Evolutionary conservation across 2,797 vertebrate species (phyloP), one percentile per base, ranked within the genome.

Genomic region (Melanotaenia parkinsoni): DNA sequence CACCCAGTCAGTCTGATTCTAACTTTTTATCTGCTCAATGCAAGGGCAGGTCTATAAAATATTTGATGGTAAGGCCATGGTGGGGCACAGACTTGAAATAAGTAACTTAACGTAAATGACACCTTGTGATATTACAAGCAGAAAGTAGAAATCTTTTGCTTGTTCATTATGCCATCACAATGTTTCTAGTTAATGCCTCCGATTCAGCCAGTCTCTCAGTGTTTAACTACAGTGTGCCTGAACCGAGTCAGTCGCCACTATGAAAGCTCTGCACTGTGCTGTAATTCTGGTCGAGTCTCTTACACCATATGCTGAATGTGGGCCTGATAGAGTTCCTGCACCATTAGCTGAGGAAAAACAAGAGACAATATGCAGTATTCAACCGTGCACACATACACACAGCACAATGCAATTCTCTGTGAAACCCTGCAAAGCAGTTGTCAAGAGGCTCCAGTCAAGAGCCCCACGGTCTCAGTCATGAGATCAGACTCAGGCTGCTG

Each of bases 311-410:
- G 85, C 70, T 82, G 72, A 79, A 64, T 45, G 74, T 26, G 74
- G 61, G 70, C 58, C 75, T 76, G 80, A 89, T 62, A 72, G 72
- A 86, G 77, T 57, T 75, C 71, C 80, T 79, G 74, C 81, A 85
- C 85, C 72, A 82, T 81, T 63, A 72, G 67, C 76, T 38, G 67
- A 16, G 54, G 70, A 30, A 81, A 66, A 71, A 30, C 54, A 35
- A 78, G 71, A 24, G 57, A 94, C 91, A 95, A 94, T 91, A 58
- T 58, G 28, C 0, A 3, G 62, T 76, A 89, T 94, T 95, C 89
- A 93, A 54, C 79, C 54, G 20, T 13, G 24, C 47, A 12, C n/a
- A 64, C 54, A 32, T 13, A 13, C 47, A 12, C n/a, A 64, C 35
- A 61, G 65, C 71, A 93, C 92, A 93, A 91, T 78, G 86, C 43